Conservation (phyloP, 2,113 vertebrate genomes). For the Oreotragus oreotragus region DNA sequence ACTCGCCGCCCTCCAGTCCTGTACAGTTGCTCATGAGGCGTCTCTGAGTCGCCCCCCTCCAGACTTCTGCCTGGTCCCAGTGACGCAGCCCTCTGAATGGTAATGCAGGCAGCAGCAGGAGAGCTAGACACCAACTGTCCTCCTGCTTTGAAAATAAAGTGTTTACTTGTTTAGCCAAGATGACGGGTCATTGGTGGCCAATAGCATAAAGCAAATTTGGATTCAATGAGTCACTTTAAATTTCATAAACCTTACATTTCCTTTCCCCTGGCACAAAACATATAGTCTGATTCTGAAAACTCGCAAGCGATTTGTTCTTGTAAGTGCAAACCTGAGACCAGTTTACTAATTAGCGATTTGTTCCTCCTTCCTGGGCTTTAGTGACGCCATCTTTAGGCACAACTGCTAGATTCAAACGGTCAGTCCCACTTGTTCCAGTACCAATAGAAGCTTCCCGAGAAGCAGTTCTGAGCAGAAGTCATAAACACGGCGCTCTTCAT, state of each 20-base stretch:
- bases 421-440: neutral
- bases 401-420: neutral
- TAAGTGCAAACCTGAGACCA: neutral
- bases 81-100: neutral
- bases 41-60: neutral
- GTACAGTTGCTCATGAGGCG: rapidly evolving
- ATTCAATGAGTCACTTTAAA: neutral
- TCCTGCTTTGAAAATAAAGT: neutral
- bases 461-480: neutral
- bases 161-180: neutral
- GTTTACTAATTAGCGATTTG: neutral
- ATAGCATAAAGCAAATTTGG: neutral
- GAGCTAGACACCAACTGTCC: neutral
- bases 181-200: neutral
- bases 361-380: neutral
- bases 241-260: neutral
- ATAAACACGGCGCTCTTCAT: neutral
- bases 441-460: neutral
- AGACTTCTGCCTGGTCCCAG: neutral
- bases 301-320: neutral
- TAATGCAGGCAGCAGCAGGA: neutral
- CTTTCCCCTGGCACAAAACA: neutral
- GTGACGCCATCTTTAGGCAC: neutral
- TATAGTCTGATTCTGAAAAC: neutral
- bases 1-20: rapidly evolving